phyloP scores from a whole-genome alignment of 2,888 invertebrate species.

The Schizaphis graminum region DNA sequence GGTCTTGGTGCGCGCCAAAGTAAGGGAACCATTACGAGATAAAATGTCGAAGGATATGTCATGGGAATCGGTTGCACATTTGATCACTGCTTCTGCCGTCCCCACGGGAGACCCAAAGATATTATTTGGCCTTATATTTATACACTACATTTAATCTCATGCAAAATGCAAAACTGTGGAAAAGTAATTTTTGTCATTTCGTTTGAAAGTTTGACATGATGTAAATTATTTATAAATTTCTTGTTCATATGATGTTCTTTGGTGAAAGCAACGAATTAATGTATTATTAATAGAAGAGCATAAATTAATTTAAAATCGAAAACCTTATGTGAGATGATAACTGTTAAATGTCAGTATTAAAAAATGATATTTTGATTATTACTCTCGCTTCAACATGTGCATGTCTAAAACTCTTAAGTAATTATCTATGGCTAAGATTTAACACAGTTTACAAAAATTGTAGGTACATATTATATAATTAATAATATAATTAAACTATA shows the following conservation, averaged over 20 bases:
- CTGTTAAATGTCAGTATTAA: neutral
- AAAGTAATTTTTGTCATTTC: neutral
- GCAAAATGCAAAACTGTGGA: conserved; percentile 10
- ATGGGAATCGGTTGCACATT: conserved; percentile 44
- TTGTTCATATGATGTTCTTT: neutral
- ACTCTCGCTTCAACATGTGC: neutral
- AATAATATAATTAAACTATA: too few relatives aligned
- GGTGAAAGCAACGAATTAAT: neutral
- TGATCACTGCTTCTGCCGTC: neutral
- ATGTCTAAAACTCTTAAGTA: neutral
- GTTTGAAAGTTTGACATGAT: neutral
- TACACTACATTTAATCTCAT: neutral
- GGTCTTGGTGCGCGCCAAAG: neutral
- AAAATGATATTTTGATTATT: neutral
- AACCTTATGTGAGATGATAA: neutral
- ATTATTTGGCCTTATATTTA: conserved; percentile 25
- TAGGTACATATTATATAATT: neutral
- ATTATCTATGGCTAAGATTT: neutral
- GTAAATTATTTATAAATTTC: neutral
- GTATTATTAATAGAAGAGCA: neutral
- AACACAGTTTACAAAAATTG: neutral
- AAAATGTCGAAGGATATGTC: conserved; percentile 40
- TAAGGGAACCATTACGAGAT: neutral
- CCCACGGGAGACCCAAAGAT: neutral
- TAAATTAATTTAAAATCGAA: neutral